Base-by-base conservation (phyloP, 2,113 vertebrate species). In the Seriola quinqueradiata region DNA sequence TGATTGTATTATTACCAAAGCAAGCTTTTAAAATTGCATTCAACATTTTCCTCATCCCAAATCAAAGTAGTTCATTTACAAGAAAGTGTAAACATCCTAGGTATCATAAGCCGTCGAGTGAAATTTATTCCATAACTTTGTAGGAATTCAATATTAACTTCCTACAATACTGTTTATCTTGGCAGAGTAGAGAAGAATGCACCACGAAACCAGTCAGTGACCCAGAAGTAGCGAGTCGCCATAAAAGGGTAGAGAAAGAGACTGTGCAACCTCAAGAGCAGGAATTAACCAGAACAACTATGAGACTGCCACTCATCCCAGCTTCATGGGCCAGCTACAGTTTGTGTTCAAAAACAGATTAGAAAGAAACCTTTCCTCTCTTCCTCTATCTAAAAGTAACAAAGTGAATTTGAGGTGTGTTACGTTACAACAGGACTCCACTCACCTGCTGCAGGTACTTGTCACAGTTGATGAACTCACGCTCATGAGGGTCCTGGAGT, bases 361-460 rank as follows among this genome's bases (percentile, higher is more conserved):
- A 28, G 1, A 2, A 8, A 52, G 10, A 74, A 4, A 5, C 14
- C 0, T 17, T n/a, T 13, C 16, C 25, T 34, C 14, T 34, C 21
- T 44, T 40, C 4, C 8, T 52, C 12, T 3, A 21, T 58, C 16
- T 44, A 11, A 42, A 44, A 0, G 21, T 3, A 13, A 69, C 38
- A 42, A 21, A 42, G 36, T 42, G 5, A 6, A 14, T 44, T 55
- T 2, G 28, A 28, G 28, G 28, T 28, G 28, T 28, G 28, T 34
- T 44, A 11, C 0, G 0, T 10, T 10, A 40, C 7, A 66, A 21
- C 50, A 28, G 10, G 5, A 54, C 23, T 16, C 13, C 8, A 59
- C 92, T 59, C n/a, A 99, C 98, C 97, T 99, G 98, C 93, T 99
- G 98, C 92, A 99, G 97, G 73, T 99, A 99, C 72, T 99, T 99